Conservation (phyloP, 2,113 vertebrate genomes). For the Lutjanus erythropterus region DNA sequence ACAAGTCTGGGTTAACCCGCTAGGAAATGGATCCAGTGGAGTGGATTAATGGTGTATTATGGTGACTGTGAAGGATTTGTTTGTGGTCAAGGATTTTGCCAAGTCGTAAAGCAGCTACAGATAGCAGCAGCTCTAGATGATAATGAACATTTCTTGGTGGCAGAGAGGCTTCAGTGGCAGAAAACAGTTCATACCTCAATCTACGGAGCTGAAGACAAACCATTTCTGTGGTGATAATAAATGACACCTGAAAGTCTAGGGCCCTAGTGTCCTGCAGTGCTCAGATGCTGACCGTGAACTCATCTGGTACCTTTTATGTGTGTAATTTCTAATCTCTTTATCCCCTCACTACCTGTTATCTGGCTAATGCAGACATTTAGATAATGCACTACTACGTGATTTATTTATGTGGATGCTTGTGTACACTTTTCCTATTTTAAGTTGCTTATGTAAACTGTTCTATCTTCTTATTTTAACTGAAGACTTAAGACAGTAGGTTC, state of each 20-base stretch:
- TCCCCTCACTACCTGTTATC: no score
- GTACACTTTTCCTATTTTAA: no score
- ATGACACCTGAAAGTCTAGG: neutral
- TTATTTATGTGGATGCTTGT: no score
- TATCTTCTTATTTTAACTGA: no score
- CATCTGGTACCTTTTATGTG: neutral
- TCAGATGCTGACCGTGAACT: neutral
- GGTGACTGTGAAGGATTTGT: slow-evolving; percentile 21
- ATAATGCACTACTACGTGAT: no score
- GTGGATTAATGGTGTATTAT: slow-evolving; percentile 7
- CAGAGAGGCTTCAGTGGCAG: neutral
- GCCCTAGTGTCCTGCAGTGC: no score
- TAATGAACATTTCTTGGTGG: slow-evolving; percentile 10
- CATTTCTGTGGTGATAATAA: neutral
- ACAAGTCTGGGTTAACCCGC: neutral
- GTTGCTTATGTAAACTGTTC: no score
- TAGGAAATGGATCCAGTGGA: neutral
- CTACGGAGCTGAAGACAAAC: neutral
- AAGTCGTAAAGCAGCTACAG: slow-evolving; percentile 6
- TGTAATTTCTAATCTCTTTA: neutral
- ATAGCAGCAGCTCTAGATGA: neutral
- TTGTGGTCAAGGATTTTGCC: slow-evolving; percentile 17
- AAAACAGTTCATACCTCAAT: neutral
- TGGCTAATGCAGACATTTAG: neutral
- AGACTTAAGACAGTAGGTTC: no score